Evolutionary conservation across 2,797 vertebrate genomes (phyloP), one percentile per base, ranked within the genome.

Genomic region (Anguilla anguilla): DNA sequence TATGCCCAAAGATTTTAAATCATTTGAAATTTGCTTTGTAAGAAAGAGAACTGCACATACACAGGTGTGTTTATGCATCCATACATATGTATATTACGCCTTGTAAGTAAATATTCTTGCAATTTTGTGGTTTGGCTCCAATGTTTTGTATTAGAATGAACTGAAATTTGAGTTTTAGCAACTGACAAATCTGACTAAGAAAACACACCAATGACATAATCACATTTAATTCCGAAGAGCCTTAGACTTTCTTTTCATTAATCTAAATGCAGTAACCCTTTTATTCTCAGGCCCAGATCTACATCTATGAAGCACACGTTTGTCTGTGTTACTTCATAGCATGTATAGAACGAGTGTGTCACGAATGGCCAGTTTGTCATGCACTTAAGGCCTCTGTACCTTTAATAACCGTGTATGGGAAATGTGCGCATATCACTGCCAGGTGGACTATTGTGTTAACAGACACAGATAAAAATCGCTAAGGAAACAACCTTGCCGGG

Each of bases 361-460:
- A 39, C 69, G 13, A 39, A 74, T 35, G 69, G 11, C 15, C 15
- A 13, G 69, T 2, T 39, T 39, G 69, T 35, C 74, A 15, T 43
- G 74, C 19, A 17, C 35, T 77, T 7, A 77, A 77, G 35, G 74
- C 74, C 74, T 19, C 74, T 77, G 35, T 43, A 39, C 39, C 74
- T 77, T 77, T 77, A 77, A 77, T n/a, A 43, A 6, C 74, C 35
- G 17, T 77, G 0, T 39, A 28, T 39, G 74, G 74, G 74, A 77
- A 77, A 22, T 22, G 39, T 72, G 9, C 9, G 74, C 35, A 77
- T 96, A 95, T 97, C 94, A 95, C 94, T 96, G 96, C 97, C 98
- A 98, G 98, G 98, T 98, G 97, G 96, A 93, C 93, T 95, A 96
- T 97, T 95, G 97, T 97, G 97, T 96, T 97, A 98, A 97, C 96